phyloP scores from a whole-genome alignment of 2,113 vertebrate species.

The Leptobrachium ailaonicum region DNA sequence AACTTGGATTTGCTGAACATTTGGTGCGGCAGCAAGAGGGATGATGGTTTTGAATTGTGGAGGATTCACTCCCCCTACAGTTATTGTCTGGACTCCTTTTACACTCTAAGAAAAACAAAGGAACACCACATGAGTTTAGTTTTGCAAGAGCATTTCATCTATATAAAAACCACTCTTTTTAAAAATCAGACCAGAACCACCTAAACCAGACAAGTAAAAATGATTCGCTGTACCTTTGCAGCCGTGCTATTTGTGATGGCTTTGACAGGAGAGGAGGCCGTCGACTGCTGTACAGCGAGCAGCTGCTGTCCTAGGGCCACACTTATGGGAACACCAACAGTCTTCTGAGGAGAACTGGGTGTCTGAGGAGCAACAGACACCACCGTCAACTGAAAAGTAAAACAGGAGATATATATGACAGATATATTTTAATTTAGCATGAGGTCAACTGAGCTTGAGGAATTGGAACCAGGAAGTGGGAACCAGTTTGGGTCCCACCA shows the following conservation, averaged over 20 bases:
- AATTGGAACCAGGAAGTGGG: too few relatives aligned
- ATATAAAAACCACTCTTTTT: not conserved
- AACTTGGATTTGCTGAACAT: conserved; percentile 97
- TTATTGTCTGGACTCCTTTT: conserved; percentile 86
- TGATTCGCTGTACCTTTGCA: conserved; percentile 68
- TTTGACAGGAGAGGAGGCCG: conserved; percentile 80
- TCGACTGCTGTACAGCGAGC: conserved; percentile 80
- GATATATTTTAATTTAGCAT: too few relatives aligned
- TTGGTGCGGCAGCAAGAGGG: conserved; percentile 87
- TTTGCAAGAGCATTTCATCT: too few relatives aligned
- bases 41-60: conserved; percentile 97
- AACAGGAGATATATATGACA: too few relatives aligned
- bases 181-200: not conserved
- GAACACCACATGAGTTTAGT: not conserved
- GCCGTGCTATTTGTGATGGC: conserved; percentile 71
- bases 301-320: conserved; percentile 87
- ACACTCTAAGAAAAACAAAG: conserved; percentile 69
- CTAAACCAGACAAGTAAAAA: not conserved
- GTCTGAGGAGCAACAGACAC: conserved; percentile 83
- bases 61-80: conserved; percentile 81
- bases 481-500: too few relatives aligned
- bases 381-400: conserved; percentile 76
- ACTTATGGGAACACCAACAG: conserved; percentile 78
- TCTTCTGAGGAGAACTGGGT: conserved; percentile 80
- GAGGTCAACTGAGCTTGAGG: too few relatives aligned